Percentiles rank a stretch among this genome's conserved stretches.
These are phyloP conservation scores for Phyllostomus hastatus DNA, from an alignment of 2,113 vertebrate species.

Conservation along the genomic window DNA sequence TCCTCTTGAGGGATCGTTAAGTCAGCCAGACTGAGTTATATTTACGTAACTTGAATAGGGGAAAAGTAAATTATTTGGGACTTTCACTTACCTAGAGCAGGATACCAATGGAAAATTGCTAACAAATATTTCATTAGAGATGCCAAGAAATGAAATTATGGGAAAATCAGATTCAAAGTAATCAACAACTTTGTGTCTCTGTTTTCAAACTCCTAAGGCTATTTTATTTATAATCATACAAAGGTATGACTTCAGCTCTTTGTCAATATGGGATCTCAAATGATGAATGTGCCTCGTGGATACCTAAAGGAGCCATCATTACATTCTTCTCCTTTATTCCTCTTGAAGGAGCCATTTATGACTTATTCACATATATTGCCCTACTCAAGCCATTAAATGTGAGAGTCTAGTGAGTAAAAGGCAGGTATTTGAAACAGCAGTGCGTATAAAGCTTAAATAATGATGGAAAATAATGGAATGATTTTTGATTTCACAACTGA, in stretches of 20 bases:
- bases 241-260: conserved; percentile 43
- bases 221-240: conserved; percentile 49
- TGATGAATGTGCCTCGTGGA: conserved; percentile 18
- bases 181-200: background rate
- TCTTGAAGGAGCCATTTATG: background rate
- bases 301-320: conserved; percentile 28
- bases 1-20: background rate
- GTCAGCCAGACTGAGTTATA: background rate
- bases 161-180: conserved; percentile 1
- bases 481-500: background rate
- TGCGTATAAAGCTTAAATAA: background rate
- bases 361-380: background rate
- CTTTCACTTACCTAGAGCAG: background rate
- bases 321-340: background rate
- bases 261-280: conserved; percentile 38
- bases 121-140: conserved; percentile 16
- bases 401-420: background rate
- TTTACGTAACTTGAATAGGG: background rate
- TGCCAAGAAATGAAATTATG: conserved; percentile 3
- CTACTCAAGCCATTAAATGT: background rate
- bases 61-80: conserved; percentile 33
- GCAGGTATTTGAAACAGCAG: background rate
- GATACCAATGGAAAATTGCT: conserved; percentile 12
- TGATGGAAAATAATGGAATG: background rate
- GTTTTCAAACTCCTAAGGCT: conserved; percentile 36